These are phyloP conservation scores for Diploptera punctata DNA, from an alignment of 2,888 invertebrate genomes.

Conservation along the genomic window DNA sequence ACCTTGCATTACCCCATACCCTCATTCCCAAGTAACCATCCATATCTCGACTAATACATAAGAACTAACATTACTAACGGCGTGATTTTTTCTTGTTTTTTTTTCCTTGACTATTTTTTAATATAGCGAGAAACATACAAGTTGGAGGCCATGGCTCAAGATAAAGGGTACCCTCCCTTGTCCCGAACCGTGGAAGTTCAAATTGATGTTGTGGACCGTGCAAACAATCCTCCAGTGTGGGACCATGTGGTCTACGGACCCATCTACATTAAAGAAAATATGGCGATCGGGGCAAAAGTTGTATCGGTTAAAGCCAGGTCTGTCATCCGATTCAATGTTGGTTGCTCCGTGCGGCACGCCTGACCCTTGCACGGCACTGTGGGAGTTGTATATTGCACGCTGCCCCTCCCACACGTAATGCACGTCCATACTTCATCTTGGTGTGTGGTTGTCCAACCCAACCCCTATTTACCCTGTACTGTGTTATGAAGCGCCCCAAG, in stretches of 20 bases:
- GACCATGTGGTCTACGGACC: slow-evolving; percentile 96
- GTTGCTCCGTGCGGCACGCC: slow-evolving; percentile 43
- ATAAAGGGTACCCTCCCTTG: slow-evolving; percentile 95
- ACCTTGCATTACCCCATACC: slow-evolving; percentile 45
- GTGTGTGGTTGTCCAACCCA: slow-evolving; percentile 48
- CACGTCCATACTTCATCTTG: slow-evolving; percentile 46
- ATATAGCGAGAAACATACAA: slow-evolving; percentile 96
- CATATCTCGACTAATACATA: slow-evolving; percentile 32
- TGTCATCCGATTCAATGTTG: slow-evolving; percentile 59
- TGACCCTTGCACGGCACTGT: slow-evolving; percentile 44
- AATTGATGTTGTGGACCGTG: slow-evolving; percentile 98
- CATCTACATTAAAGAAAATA: slow-evolving; percentile 97
- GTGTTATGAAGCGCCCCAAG: slow-evolving; percentile 17
- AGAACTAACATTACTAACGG: slow-evolving; percentile 68
- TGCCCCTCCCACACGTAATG: slow-evolving; percentile 43
- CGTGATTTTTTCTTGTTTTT: slow-evolving; percentile 64
- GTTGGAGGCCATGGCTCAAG: slow-evolving; percentile 98
- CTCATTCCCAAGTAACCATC: slow-evolving; percentile 39
- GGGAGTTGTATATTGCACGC: slow-evolving; percentile 45
- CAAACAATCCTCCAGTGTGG: slow-evolving; percentile 97
- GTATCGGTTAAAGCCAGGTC: slow-evolving; percentile 99
- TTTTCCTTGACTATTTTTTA: slow-evolving; percentile 66
- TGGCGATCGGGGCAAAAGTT: slow-evolving; percentile 97
- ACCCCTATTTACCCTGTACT: slow-evolving; percentile 38
- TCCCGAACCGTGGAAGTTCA: slow-evolving; percentile 97